Percentiles rank a stretch among this genome's conserved stretches.
Evolutionary conservation across 2,113 vertebrate genomes (phyloP).

Genomic region (Centropristis striata): DNA sequence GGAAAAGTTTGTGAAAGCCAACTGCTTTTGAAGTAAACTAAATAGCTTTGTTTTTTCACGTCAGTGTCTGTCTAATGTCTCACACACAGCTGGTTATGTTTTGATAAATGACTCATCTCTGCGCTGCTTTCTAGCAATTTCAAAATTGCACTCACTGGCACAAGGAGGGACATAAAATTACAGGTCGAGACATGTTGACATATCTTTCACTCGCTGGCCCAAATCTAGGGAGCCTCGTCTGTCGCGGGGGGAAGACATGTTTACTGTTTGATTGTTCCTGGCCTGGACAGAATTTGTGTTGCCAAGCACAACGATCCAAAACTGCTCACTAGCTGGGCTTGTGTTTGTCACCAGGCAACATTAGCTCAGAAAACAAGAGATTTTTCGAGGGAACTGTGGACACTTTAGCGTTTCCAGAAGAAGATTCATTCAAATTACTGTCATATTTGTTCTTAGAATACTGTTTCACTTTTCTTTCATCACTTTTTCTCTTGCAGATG

Average conservation of each 20-base stretch:
- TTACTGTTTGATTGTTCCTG: slow-evolving; percentile 30
- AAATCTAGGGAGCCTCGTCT: slow-evolving; percentile 24
- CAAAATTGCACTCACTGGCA: slow-evolving; percentile 37
- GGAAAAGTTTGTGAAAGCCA: background rate
- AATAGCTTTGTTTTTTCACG: background rate
- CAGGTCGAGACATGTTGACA: slow-evolving; percentile 57
- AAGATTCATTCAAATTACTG: slow-evolving; percentile 14
- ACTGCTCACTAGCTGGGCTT: slow-evolving; percentile 21
- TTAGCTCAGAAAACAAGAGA: slow-evolving; percentile 23
- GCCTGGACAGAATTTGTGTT: slow-evolving; percentile 21
- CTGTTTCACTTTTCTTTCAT: too few species aligned
- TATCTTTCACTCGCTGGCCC: slow-evolving; percentile 19
- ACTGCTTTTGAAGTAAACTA: background rate
- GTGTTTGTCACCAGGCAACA: slow-evolving; percentile 56
- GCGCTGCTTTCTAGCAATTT: slow-evolving; percentile 48
- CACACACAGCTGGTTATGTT: slow-evolving; percentile 33
- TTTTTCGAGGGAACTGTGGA: slow-evolving; percentile 5
- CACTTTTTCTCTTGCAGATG: background rate
- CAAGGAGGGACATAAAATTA: slow-evolving; percentile 28
- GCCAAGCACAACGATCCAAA: slow-evolving; percentile 25
- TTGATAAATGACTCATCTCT: slow-evolving; percentile 47
- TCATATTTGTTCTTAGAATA: background rate
- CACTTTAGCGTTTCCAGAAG: slow-evolving; percentile 27
- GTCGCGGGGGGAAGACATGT: slow-evolving; percentile 3
- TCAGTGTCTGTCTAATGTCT: slow-evolving; percentile 1